Evolutionary conservation across 2,888 invertebrate species (phyloP).

Genomic region (Zaprionus obscuricornis): DNA sequence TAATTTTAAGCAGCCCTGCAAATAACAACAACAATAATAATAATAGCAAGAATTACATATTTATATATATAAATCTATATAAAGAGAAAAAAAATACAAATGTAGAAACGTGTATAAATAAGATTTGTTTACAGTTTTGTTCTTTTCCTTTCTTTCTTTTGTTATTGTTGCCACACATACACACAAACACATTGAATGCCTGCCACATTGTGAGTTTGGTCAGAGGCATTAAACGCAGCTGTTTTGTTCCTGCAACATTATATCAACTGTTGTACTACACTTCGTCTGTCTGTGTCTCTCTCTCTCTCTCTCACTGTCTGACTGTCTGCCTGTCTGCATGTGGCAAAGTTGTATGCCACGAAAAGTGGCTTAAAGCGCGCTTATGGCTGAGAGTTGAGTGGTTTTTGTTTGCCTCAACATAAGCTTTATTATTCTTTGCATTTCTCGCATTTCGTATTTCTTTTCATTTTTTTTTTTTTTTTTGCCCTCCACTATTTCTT

Average conservation of each 20-base stretch:
- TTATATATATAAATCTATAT: too few species aligned
- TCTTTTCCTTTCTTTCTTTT: slow-evolving; percentile 1
- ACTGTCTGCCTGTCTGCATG: not conserved
- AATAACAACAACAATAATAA: slow-evolving; percentile 14
- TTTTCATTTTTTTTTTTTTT: slow-evolving; percentile 10
- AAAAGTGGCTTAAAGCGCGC: slow-evolving; percentile 72
- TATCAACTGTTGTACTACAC: too few species aligned
- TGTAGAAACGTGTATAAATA: slow-evolving; percentile 28
- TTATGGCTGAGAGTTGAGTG: slow-evolving; percentile 65
- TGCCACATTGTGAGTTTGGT: too few species aligned
- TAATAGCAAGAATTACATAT: not conserved
- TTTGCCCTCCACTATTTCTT: slow-evolving; percentile 11
- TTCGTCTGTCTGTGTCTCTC: too few species aligned
- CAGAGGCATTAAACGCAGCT: too few species aligned
- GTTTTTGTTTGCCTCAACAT: slow-evolving; percentile 69
- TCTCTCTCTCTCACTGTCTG: too few species aligned
- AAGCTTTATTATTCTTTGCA: slow-evolving; percentile 62
- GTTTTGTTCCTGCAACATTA: too few species aligned
- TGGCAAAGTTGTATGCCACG: slow-evolving; percentile 37
- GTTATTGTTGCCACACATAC: not conserved
- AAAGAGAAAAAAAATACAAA: slow-evolving; percentile 7
- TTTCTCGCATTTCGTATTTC: slow-evolving; percentile 38
- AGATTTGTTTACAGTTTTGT: slow-evolving; percentile 33
- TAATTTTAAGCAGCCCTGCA: slow-evolving; percentile 92
- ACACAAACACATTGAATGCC: not conserved